phyloP scores from a whole-genome alignment of 30 jellyfish, hydroid and myxozoan species.

The Clytia hemisphaerica region DNA sequence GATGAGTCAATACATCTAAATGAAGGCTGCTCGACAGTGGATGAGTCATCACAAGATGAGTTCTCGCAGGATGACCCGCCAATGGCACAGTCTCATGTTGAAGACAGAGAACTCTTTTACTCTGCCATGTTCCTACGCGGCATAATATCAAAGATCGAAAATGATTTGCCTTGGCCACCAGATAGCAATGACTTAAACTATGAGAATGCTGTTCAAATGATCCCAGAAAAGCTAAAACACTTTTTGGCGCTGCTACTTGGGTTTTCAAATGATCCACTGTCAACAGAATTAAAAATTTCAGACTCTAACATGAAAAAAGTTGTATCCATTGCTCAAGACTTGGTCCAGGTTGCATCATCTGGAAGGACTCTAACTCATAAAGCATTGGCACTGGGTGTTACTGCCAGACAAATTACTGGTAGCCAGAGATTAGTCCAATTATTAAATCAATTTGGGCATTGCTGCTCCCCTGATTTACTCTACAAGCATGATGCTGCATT shows the following conservation, averaged over 20 bases:
- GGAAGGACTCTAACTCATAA: slow-evolving; percentile 28
- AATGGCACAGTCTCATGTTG: no score
- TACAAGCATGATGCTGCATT: slow-evolving; percentile 23
- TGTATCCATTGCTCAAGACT: slow-evolving; percentile 21
- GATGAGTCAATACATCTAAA: slow-evolving; percentile 1
- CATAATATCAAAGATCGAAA: no score
- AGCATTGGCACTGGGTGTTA: slow-evolving; percentile 25
- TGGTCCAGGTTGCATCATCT: slow-evolving; percentile 18
- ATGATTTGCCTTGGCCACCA: no score
- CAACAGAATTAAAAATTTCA: background rate
- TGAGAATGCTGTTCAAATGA: slow-evolving; percentile 10
- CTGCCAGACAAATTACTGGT: slow-evolving; percentile 32
- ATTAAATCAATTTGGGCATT: slow-evolving; percentile 32
- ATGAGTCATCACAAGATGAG: no score
- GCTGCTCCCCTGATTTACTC: slow-evolving; percentile 3
- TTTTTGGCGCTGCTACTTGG: slow-evolving; percentile 21
- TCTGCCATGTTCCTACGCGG: no score
- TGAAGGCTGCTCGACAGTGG: no score
- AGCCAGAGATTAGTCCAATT: background rate
- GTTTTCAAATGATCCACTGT: slow-evolving; percentile 20
- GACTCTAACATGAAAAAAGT: slow-evolving; percentile 12
- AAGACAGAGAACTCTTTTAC: no score
- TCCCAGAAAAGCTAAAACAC: slow-evolving; percentile 11
- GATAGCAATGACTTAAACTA: slow-evolving; percentile 6
- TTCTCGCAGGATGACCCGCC: no score